Base-by-base conservation (phyloP, 2,113 vertebrate genomes). In the Engraulis encrasicolus region DNA sequence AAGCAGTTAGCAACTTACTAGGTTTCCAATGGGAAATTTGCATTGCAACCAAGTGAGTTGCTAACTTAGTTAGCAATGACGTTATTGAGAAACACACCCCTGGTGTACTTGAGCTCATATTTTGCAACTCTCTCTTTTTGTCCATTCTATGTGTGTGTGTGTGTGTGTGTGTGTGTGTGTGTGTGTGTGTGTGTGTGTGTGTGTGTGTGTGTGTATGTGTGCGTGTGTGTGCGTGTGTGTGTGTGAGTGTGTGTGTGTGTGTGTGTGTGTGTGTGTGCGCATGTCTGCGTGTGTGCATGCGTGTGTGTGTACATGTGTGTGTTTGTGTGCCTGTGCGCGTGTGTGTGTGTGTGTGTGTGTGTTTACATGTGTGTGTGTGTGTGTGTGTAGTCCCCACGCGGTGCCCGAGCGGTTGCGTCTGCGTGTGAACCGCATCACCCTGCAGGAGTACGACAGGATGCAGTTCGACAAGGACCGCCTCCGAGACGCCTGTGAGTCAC, bases 401-500 rank as follows among this genome's bases (percentile, higher is more conserved):
- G 95, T 99, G 86, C 97, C 97, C 15, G 98, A 99, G 74, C 97
- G 98, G 12, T 95, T 99, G 84, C 94, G 98, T 80, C 97, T 99
- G 86, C 95, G 98, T 49, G 98, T 99, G 89, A 99, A 99, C 91
- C 95, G 97, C 85, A 97, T 99, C 93, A 94, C 96, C 91, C 95
- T 99, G 20, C 97, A 97, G 83, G 98, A 99, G 82, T 99, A 99
- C 0, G 98, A 99, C 94, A 94, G 94, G 20, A 95, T 99, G 81
- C 97, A 98, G 92, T 98, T 97, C 0, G 97, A 99, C 94, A 99
- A 99, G 86, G 98, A 99, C 49, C 96, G 97, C 0, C 96, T 99
- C 11, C 95, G 97, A 45, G 98, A 99, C 94, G 96, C 96, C 85
- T 99, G 98, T 99, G 92, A 98, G 98, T 96, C 5, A 40, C 19